Conservation (phyloP, 1,140 invertebrate species). For the Daktulosphaira vitifoliae region DNA sequence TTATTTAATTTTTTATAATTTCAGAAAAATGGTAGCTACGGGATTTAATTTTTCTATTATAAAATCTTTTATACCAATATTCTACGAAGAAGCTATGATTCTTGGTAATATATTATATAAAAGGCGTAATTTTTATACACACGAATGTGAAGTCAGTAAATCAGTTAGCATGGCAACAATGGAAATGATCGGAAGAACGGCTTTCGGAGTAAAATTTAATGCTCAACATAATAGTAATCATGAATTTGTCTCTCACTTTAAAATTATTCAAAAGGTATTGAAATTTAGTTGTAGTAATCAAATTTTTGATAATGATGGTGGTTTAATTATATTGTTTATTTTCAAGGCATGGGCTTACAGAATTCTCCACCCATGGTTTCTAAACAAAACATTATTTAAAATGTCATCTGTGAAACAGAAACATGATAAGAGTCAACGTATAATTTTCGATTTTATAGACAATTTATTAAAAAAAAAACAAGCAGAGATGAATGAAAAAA, state of each 20-base stretch:
- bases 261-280: not conserved
- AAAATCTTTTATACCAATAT: constrained; percentile 23
- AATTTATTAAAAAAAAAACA: constrained; percentile 11
- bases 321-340: not conserved
- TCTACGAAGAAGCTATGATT: constrained; percentile 21
- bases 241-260: not conserved
- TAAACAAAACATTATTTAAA: constrained; percentile 16
- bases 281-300: not conserved
- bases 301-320: too few relatives aligned
- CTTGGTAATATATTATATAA: not conserved
- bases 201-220: constrained; percentile 18
- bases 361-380: not conserved
- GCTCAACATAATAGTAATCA: constrained; percentile 1
- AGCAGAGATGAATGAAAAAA: not conserved
- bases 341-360: constrained; percentile 16
- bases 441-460: constrained; percentile 8
- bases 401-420: not conserved
- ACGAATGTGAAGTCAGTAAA: constrained; percentile 8
- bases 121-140: not conserved
- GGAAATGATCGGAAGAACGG: constrained; percentile 24
- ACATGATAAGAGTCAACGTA: constrained; percentile 5
- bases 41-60: constrained; percentile 18
- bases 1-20: too few relatives aligned
- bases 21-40: constrained; percentile 10
- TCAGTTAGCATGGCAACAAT: constrained; percentile 24